These are phyloP conservation scores for Hystrix cristata DNA, from an alignment of 2,113 vertebrate genomes.

Conservation along the genomic window DNA sequence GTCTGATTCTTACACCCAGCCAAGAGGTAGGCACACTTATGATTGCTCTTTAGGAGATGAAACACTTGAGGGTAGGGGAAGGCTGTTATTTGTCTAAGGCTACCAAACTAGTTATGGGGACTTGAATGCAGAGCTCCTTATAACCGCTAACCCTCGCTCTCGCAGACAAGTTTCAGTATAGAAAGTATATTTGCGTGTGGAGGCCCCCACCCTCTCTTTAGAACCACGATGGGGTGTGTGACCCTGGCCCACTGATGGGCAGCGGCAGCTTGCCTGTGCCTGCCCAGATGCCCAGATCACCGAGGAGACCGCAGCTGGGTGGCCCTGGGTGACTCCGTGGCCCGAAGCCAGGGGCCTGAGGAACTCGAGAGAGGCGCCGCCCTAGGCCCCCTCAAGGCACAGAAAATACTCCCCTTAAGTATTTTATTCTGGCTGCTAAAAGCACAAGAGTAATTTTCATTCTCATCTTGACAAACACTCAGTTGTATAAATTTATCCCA, in stretches of 20 bases:
- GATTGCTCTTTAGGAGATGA: neutral
- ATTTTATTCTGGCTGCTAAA: conserved; percentile 76
- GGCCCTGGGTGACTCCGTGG: neutral
- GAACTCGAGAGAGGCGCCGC: neutral
- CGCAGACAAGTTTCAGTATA: neutral
- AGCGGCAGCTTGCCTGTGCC: conserved; percentile 47
- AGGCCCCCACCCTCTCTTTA: conserved; percentile 40
- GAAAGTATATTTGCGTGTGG: neutral
- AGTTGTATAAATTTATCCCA: conserved; percentile 84
- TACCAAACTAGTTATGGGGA: neutral
- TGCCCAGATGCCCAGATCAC: neutral
- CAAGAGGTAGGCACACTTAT: neutral
- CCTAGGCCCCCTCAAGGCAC: neutral
- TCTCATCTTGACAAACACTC: conserved; percentile 87
- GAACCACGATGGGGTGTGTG: conserved; percentile 60
- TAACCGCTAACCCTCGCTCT: neutral
- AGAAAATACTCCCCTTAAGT: conserved; percentile 10
- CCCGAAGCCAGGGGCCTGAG: conserved; percentile 15
- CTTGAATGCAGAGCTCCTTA: neutral
- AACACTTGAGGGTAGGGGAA: neutral
- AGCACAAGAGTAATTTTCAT: conserved; percentile 84
- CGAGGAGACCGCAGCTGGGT: accelerated
- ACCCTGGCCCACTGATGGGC: conserved; percentile 1
- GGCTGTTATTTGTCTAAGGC: neutral
- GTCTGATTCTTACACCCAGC: neutral